Evolutionary conservation across 2,797 vertebrate genomes (phyloP).

Genomic region (Okamejei kenojei): DNA sequence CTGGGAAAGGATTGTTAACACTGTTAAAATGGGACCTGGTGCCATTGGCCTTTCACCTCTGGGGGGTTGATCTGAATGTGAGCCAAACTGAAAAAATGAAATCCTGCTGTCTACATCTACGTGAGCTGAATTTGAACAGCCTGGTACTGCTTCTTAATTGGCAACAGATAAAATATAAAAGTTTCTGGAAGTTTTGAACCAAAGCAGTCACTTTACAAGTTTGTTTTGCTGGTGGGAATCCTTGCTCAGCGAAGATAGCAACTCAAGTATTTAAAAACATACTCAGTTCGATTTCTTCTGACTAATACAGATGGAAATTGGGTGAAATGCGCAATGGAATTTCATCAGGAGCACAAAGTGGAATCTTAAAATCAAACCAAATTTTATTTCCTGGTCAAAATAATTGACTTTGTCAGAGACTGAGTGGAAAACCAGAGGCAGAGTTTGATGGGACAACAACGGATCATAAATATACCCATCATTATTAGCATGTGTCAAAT

Average conservation of each 20-base stretch:
- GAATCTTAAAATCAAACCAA: background rate
- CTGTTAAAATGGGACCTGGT: background rate
- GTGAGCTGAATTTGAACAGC: slow-evolving; percentile 22
- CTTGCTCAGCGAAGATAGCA: background rate
- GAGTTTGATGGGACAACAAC: background rate
- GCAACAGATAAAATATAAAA: background rate
- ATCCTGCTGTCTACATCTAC: background rate
- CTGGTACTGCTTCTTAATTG: background rate
- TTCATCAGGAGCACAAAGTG: background rate
- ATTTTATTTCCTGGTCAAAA: background rate
- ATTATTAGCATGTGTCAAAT: too few species aligned
- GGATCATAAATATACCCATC: too few species aligned
- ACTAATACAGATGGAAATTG: background rate
- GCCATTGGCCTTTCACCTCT: slow-evolving; percentile 5
- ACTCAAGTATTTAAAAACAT: background rate
- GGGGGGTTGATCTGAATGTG: slow-evolving; percentile 1
- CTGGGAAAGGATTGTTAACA: slow-evolving; percentile 14
- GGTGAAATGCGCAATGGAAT: background rate
- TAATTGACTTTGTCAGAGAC: background rate
- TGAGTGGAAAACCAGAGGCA: background rate
- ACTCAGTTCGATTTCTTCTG: background rate
- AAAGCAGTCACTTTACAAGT: background rate
- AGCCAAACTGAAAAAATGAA: slow-evolving; percentile 17
- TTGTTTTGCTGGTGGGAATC: background rate
- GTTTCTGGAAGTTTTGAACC: background rate